Base-by-base conservation (phyloP, 2,888 invertebrate genomes). In the Phalera bucephala region DNA sequence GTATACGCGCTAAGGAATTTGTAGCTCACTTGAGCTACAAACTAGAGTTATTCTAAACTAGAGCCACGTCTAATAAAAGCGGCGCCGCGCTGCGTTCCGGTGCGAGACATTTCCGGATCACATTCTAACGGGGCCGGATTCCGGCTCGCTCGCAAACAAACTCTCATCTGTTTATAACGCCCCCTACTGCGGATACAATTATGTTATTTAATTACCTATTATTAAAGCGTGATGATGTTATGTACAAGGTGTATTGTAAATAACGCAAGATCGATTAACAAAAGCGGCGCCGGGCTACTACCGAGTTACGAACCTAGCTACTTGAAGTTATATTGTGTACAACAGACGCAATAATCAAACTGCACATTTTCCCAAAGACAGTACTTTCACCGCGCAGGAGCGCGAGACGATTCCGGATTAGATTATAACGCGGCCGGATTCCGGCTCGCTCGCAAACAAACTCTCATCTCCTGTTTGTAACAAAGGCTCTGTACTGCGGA, bases 381-480 rank as follows among this genome's bases (percentile, higher is more conserved):
- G n/a, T n/a, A n/a, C n/a, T n/a, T n/a, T n/a, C n/a, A n/a, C n/a
- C n/a, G n/a, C n/a, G n/a, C n/a, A n/a, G n/a, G n/a, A n/a, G 48
- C 40, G 49, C 58, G 60, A 56, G 47, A 38, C 54, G 31, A 37
- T 37, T 37, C 31, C n/a, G n/a, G n/a, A n/a, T 64, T 55, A 60
- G 52, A 61, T 64, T 64, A 64, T 52, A 57, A 49, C 39, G 55
- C 47, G 28, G 58, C 25, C 25, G 47, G 55, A 62, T 52, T 60
- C 64, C 59, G 59, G 48, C 40, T 57, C 45, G 45, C 57, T 52
- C 43, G 54, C 56, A 56, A 64, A 64, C 64, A 59, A 63, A 64
- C 54, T 59, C 60, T 58, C 64, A 64, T 64, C 64, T 64, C 64
- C 63, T 64, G 64, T 53, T 52, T 43, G 56, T 43, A 64, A 61